Evolutionary conservation across 2,113 vertebrate genomes (phyloP).

Genomic region (Petroica traversi): DNA sequence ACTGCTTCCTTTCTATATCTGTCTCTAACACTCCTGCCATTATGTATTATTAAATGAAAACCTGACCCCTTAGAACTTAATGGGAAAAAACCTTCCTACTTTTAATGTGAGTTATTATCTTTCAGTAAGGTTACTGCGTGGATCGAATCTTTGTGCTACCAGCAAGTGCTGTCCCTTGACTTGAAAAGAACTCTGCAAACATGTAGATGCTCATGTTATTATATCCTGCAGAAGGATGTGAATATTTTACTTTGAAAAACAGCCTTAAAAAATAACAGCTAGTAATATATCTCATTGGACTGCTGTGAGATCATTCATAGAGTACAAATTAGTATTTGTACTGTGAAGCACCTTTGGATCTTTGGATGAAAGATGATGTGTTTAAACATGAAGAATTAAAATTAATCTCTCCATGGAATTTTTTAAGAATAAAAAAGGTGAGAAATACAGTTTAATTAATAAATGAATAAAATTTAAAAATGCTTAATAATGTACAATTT

Average conservation of each 20-base stretch:
- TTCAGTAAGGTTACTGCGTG: background rate
- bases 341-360: background rate
- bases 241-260: background rate
- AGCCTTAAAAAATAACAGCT: background rate
- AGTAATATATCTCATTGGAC: background rate
- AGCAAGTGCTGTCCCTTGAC: background rate
- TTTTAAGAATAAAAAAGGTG: background rate
- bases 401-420: background rate
- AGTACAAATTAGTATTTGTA: conserved; percentile 28
- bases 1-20: background rate
- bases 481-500: conserved; percentile 14
- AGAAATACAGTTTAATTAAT: conserved; percentile 37
- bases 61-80: background rate
- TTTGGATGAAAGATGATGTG: background rate
- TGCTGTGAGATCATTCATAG: background rate
- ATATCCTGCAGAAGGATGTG: background rate
- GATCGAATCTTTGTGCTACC: background rate
- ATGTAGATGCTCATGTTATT: background rate
- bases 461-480: conserved; percentile 16
- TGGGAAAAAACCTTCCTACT: background rate
- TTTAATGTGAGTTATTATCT: background rate
- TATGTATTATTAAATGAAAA: background rate
- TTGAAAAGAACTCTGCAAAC: background rate
- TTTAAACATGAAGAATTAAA: conserved; percentile 23
- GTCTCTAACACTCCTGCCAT: background rate